A percentile compares a stretch with the other conserved stretches of the same genome.
Conservation (phyloP, 2,797 vertebrate genomes). For the Pygocentrus nattereri region DNA sequence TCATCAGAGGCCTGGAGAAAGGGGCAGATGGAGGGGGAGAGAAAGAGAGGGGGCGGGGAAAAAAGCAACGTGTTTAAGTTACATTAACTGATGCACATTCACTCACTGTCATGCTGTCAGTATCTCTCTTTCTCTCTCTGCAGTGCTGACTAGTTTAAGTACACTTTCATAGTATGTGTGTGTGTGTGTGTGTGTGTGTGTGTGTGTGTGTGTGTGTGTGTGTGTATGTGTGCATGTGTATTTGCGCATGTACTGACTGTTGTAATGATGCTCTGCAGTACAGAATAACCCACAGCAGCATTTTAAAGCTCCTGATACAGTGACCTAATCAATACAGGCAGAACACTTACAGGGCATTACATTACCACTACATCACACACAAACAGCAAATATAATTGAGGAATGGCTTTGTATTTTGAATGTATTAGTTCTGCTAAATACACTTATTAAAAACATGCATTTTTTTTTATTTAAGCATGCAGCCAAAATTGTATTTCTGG, state of each 20-base stretch:
- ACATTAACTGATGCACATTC: conserved; percentile 5
- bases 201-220: conserved; percentile 1
- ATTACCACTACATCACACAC: conserved; percentile 4
- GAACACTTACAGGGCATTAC: conserved; percentile 34
- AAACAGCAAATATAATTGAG: not conserved
- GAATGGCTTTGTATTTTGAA: too few species aligned
- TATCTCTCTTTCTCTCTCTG: conserved; percentile 16
- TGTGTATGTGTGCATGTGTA: conserved; percentile 16
- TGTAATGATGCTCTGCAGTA: conserved; percentile 32
- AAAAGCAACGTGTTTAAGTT: conserved; percentile 13
- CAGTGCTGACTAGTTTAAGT: conserved; percentile 43
- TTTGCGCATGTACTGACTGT: conserved; percentile 51
- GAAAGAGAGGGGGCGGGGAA: conserved; percentile 60
- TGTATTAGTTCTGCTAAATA: too few species aligned
- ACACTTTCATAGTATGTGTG: not conserved
- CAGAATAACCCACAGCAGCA: conserved; percentile 68
- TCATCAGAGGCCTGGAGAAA: conserved; percentile 93
- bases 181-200: not conserved
- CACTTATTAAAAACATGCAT: too few species aligned
- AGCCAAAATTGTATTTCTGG: too few species aligned
- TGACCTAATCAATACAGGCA: conserved; percentile 61
- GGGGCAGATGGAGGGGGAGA: conserved; percentile 52
- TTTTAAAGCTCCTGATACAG: conserved; percentile 63
- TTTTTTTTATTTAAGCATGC: too few species aligned
- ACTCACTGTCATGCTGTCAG: not conserved